Evolutionary conservation across 2,113 vertebrate species (phyloP), one percentile per base, ranked within the genome.

Genomic region (Aptenodytes patagonicus): DNA sequence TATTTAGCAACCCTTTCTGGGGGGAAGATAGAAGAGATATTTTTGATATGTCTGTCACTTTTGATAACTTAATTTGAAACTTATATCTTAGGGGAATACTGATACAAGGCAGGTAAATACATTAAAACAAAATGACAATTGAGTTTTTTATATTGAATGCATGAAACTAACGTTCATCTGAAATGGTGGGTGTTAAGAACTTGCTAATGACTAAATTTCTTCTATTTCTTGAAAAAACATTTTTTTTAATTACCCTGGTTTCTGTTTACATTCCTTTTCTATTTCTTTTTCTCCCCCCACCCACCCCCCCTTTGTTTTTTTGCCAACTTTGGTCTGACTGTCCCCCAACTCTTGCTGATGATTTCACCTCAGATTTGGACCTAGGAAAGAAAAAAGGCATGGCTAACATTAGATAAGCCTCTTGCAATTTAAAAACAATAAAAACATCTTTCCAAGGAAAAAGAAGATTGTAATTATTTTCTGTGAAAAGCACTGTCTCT

Each of bases 61-160:
- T 93, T 97, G 92, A 97, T 97, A 95, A 79, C 90, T 91, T 97
- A 95, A 98, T 97, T 98, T 97, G 95, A 97, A 98, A 97, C 95
- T 96, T 94, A 34, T 87, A 51, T 97, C 96, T 97, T 97, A 93
- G 55, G 95, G 95, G 96, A 97, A 87, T 97, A 89, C 68, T 95
- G 96, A 95, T 93, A 89, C 75, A 84, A 97, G 87, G 69, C 92
- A 97, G 97, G 97, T 98, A 96, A 97, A 97, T 97, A 97, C 89
- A 94, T 96, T 96, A 88, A 96, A 97, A 94, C 90, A 97, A 96
- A 97, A 94, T 95, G 89, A 93, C 93, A 89, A 81, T 97, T 81
- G 88, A 95, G 69, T 90, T 97, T 96, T 94, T 94, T 95, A 55
- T 95, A 94, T 32, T 71, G 83, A 87, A 91, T 94, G 81, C 91